These are phyloP conservation scores for Parazoanthus swiftii DNA, from an alignment of 92 coral and sea anemone species.

Conservation along the genomic window DNA sequence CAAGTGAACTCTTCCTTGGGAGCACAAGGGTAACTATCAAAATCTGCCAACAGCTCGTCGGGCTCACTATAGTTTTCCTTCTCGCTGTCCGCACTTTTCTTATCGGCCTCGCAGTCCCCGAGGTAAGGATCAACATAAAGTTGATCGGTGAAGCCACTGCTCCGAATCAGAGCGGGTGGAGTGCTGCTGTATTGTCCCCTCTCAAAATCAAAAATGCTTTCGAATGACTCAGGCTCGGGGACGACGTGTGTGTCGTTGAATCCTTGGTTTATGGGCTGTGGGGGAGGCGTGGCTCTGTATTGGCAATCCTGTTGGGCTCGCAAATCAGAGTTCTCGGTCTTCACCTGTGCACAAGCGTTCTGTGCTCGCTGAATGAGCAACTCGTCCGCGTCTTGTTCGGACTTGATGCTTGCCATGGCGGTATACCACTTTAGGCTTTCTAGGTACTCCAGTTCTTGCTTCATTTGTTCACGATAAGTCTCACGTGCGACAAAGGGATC, in stretches of 20 bases:
- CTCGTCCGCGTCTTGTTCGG: slow-evolving; percentile 33
- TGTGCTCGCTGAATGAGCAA: slow-evolving; percentile 50
- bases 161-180: slow-evolving; percentile 24
- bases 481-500: slow-evolving; percentile 53
- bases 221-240: slow-evolving; percentile 33
- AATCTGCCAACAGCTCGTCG: slow-evolving; percentile 11
- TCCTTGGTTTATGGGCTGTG: background rate
- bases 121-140: slow-evolving; percentile 11
- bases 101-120: slow-evolving; percentile 12
- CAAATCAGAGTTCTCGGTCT: slow-evolving; percentile 8
- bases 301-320: slow-evolving; percentile 4
- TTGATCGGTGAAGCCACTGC: slow-evolving; percentile 14
- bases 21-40: background rate
- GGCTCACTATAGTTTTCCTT: slow-evolving; percentile 31
- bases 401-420: slow-evolving; percentile 4
- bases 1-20: background rate
- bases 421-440: slow-evolving; percentile 31
- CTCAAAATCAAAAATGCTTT: slow-evolving; percentile 34
- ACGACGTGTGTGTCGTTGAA: slow-evolving; percentile 35
- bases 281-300: background rate
- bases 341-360: slow-evolving; percentile 22
- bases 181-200: slow-evolving; percentile 16
- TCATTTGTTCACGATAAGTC: slow-evolving; percentile 34
- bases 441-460: slow-evolving; percentile 21
- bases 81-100: slow-evolving; percentile 34